phyloP scores from a whole-genome alignment of 1,140 invertebrate genomes.

The Vanessa atalanta region DNA sequence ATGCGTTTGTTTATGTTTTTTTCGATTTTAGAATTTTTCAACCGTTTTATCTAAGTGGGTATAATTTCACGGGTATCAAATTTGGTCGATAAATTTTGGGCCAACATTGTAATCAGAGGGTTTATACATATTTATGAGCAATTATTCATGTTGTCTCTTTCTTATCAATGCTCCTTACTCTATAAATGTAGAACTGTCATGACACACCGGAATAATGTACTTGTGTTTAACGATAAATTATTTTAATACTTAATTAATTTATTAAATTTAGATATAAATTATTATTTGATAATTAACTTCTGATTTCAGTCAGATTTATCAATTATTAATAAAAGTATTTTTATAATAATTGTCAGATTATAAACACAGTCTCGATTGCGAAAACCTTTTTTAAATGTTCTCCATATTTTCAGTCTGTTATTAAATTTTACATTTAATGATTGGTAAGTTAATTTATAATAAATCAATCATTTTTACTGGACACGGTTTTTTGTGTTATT shows the following conservation, averaged over 20 bases:
- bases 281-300: not conserved
- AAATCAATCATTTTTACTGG: no score
- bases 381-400: no score
- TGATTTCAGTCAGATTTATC: no score
- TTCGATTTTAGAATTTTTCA: slow-evolving; percentile 19
- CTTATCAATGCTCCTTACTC: slow-evolving; percentile 30
- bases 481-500: no score
- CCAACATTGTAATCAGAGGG: slow-evolving; percentile 58
- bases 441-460: no score
- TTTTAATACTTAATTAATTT: not conserved
- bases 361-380: no score
- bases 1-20: slow-evolving; percentile 31
- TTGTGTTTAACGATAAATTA: not conserved
- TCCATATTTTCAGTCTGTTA: no score
- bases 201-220: not conserved
- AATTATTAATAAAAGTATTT: no score
- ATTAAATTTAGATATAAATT: not conserved
- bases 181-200: slow-evolving; percentile 27
- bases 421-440: no score
- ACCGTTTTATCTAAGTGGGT: slow-evolving; percentile 56
- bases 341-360: no score
- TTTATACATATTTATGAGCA: slow-evolving; percentile 59
- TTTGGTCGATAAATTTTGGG: slow-evolving; percentile 59
- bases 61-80: slow-evolving; percentile 59
- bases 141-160: slow-evolving; percentile 42